Conservation (phyloP, 2,113 vertebrate species). For the Calcarius ornatus region DNA sequence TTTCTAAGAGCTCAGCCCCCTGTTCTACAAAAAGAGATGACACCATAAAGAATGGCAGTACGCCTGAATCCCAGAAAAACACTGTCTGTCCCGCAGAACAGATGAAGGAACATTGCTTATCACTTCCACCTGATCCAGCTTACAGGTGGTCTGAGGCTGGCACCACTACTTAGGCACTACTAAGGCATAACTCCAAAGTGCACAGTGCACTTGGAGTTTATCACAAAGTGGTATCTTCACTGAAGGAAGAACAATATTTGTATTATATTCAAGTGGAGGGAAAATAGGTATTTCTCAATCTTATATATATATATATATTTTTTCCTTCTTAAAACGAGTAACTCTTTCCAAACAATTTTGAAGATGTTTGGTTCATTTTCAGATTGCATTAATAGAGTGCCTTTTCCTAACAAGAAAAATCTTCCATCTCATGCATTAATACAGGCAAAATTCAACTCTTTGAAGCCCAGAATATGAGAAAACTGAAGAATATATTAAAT, state of each 20-base stretch:
- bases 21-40: neutral
- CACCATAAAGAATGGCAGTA: neutral
- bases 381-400: neutral
- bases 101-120: neutral
- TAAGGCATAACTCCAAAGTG: neutral
- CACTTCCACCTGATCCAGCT: neutral
- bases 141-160: fast-evolving
- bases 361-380: neutral
- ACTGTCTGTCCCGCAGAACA: neutral
- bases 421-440: neutral
- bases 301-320: no score
- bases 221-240: neutral
- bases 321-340: neutral
- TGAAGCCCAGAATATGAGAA: neutral
- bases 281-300: neutral
- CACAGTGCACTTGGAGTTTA: neutral
- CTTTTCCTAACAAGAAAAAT: neutral
- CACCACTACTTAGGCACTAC: neutral
- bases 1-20: neutral
- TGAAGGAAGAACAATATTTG: neutral
- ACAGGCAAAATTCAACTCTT: neutral
- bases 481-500: neutral
- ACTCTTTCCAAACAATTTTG: neutral
- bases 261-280: neutral
- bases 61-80: neutral